phyloP scores from a whole-genome alignment of 2,797 vertebrate genomes.

The Nyctibius grandis region DNA sequence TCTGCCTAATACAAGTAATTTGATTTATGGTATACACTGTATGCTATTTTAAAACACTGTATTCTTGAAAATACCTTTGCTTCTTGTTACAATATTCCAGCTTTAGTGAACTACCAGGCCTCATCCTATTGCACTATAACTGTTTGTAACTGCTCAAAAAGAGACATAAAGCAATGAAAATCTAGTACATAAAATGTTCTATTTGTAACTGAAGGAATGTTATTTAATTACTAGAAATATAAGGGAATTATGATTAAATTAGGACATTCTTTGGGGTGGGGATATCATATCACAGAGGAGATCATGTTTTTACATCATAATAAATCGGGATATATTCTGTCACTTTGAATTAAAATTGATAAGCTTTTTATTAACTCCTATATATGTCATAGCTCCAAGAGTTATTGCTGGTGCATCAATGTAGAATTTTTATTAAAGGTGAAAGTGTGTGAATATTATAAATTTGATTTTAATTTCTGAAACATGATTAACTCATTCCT shows the following conservation, averaged over 20 bases:
- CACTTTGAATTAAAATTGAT: conserved; percentile 46
- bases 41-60: neutral
- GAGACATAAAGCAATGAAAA: neutral
- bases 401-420: neutral
- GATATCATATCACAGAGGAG: neutral
- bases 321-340: conserved; percentile 32
- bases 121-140: neutral
- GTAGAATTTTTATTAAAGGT: conserved; percentile 25
- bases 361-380: conserved; percentile 46
- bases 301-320: neutral
- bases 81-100: neutral
- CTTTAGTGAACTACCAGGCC: neutral
- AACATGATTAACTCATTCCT: conserved; percentile 7
- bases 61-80: neutral
- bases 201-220: neutral
- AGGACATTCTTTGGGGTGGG: conserved; percentile 1
- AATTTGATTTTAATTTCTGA: conserved; percentile 36
- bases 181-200: neutral
- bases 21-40: no score
- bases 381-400: neutral
- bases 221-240: conserved; percentile 38
- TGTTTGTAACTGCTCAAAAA: neutral
- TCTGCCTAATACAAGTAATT: neutral
- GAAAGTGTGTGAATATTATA: neutral
- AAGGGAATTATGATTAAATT: conserved; percentile 43